These are phyloP conservation scores for Craniophora ligustri DNA, from an alignment of 2,888 invertebrate species.

Conservation along the genomic window DNA sequence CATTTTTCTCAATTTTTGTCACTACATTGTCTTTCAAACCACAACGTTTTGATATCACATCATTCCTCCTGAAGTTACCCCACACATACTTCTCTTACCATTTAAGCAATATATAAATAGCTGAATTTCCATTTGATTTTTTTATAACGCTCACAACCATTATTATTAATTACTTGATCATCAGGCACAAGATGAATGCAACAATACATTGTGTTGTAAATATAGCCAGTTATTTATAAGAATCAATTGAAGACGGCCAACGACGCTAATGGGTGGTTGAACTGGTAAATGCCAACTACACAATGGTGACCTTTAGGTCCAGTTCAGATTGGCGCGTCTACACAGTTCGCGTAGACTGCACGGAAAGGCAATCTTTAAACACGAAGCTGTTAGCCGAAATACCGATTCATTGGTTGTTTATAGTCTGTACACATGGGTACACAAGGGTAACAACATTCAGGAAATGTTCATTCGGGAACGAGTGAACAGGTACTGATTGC, in stretches of 20 bases:
- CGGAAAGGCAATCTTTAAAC: neutral
- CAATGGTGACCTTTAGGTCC: neutral
- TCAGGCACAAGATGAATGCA: neutral
- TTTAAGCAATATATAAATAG: no score
- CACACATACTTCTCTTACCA: no score
- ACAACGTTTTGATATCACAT: no score
- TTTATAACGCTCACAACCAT: neutral
- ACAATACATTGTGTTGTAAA: neutral
- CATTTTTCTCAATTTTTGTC: no score
- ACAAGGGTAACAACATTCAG: neutral
- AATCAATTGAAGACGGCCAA: constrained; percentile 11
- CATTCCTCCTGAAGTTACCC: no score
- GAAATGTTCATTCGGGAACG: neutral
- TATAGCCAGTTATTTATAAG: constrained; percentile 3
- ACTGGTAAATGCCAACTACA: constrained; percentile 11
- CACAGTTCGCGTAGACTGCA: neutral
- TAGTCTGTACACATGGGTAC: neutral
- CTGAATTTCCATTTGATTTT: no score
- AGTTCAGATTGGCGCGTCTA: constrained; percentile 1
- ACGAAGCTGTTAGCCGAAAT: neutral
- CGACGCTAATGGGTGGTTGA: neutral
- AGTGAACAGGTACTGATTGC: no score
- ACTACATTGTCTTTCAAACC: no score
- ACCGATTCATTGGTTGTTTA: neutral
- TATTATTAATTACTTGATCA: neutral